A percentile compares a stretch with the other conserved stretches of the same genome.
These are phyloP conservation scores for Lacerta viridis DNA, from an alignment of 2,797 vertebrate species.

Conservation along the genomic window DNA sequence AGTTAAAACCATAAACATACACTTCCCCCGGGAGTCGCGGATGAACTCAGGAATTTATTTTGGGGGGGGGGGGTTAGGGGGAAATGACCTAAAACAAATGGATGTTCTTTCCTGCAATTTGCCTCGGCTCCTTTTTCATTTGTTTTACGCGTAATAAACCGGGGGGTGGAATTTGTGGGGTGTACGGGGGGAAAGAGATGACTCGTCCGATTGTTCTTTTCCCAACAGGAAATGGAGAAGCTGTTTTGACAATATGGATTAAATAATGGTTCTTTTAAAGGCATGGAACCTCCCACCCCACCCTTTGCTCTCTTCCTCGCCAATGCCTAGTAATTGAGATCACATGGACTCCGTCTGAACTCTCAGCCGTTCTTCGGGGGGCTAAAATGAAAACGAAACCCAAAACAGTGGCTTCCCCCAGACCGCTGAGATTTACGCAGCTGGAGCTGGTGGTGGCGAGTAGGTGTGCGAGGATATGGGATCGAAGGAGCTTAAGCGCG, in stretches of 20 bases:
- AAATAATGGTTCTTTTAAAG: constrained; percentile 50
- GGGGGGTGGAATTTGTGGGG: too few relatives aligned
- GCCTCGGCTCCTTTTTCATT: not conserved
- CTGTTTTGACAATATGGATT: constrained; percentile 50
- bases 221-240: constrained; percentile 60
- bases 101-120: not conserved
- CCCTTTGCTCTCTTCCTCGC: not conserved
- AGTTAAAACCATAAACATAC: constrained; percentile 61
- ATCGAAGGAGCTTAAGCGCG: not conserved
- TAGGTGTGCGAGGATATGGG: too few relatives aligned
- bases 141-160: not conserved
- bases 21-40: constrained; percentile 38
- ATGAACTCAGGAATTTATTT: constrained; percentile 29
- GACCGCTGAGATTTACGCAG: not conserved
- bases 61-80: not conserved
- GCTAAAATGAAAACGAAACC: constrained; percentile 15
- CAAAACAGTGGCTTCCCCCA: not conserved
- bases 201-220: not conserved
- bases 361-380: constrained; percentile 23
- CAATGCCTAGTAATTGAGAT: constrained; percentile 56
- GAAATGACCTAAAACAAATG: constrained; percentile 8
- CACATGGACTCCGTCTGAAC: constrained; percentile 36
- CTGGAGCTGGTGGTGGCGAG: not conserved
- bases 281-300: not conserved
- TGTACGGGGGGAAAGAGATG: not conserved